Evolutionary conservation across 2,113 vertebrate genomes (phyloP).

Genomic region (Xiphorhynchus elegans): DNA sequence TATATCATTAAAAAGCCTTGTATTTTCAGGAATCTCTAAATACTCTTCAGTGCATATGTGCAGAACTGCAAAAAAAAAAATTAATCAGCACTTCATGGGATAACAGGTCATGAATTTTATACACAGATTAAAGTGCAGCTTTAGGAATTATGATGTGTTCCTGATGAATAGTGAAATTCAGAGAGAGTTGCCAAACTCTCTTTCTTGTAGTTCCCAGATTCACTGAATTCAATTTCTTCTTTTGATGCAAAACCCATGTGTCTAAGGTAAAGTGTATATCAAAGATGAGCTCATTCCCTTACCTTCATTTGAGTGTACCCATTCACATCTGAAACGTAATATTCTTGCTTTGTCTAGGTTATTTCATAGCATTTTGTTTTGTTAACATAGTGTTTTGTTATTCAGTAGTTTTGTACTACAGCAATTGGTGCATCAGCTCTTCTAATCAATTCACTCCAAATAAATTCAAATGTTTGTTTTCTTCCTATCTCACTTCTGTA

Average conservation of each 20-base stretch:
- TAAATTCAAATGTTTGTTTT: neutral
- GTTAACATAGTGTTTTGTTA: neutral
- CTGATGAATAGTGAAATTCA: neutral
- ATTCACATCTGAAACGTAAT: neutral
- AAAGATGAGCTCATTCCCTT: neutral
- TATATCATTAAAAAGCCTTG: neutral
- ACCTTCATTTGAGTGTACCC: neutral
- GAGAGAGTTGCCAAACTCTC: neutral
- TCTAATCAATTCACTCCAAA: neutral
- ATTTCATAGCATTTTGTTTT: neutral
- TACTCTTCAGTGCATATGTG: neutral
- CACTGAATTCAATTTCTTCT: neutral
- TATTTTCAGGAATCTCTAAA: neutral
- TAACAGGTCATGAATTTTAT: neutral
- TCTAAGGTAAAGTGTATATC: neutral
- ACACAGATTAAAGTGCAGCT: neutral
- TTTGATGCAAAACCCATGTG: neutral
- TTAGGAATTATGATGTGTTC: neutral
- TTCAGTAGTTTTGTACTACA: neutral
- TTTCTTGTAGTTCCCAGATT: neutral
- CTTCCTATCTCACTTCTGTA: neutral
- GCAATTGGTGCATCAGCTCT: neutral
- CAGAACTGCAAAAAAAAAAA: neutral
- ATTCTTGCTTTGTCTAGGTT: neutral
- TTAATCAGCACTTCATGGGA: neutral